Conservation (phyloP, 2,113 vertebrate species). For the Dinomys branickii region DNA sequence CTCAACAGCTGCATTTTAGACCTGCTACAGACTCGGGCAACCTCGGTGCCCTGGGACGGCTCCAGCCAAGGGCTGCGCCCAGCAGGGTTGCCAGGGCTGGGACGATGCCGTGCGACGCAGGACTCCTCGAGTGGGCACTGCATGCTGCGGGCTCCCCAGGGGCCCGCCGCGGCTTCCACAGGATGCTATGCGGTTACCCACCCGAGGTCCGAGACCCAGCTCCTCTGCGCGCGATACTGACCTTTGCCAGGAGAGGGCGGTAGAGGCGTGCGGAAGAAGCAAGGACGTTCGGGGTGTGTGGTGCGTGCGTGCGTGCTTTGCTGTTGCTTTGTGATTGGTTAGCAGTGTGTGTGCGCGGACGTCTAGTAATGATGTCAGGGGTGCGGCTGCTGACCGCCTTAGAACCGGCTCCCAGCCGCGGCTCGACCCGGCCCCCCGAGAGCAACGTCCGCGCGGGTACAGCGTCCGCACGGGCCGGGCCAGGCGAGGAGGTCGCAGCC, state of each 20-base stretch:
- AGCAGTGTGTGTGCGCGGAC: neutral
- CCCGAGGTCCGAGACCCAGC: too few species aligned
- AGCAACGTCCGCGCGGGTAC: too few species aligned
- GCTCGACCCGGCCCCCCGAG: neutral
- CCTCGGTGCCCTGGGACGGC: neutral
- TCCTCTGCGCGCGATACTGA: neutral
- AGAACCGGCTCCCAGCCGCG: neutral
- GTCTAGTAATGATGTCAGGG: neutral
- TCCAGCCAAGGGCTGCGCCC: neutral
- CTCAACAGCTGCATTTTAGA: neutral
- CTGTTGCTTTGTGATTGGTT: neutral
- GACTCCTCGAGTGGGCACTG: neutral
- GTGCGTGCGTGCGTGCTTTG: rapidly evolving
- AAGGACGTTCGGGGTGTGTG: neutral
- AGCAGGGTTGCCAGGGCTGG: too few species aligned
- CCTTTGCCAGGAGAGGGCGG: neutral
- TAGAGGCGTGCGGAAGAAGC: neutral
- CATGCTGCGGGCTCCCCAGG: neutral
- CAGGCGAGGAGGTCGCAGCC: neutral
- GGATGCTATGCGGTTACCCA: too few species aligned
- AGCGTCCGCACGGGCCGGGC: too few species aligned
- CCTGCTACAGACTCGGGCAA: neutral
- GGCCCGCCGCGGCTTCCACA: neutral
- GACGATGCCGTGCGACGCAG: neutral
- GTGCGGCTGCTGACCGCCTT: neutral